These are phyloP conservation scores for Tyto alba DNA, from an alignment of 2,113 vertebrate genomes.

Conservation along the genomic window DNA sequence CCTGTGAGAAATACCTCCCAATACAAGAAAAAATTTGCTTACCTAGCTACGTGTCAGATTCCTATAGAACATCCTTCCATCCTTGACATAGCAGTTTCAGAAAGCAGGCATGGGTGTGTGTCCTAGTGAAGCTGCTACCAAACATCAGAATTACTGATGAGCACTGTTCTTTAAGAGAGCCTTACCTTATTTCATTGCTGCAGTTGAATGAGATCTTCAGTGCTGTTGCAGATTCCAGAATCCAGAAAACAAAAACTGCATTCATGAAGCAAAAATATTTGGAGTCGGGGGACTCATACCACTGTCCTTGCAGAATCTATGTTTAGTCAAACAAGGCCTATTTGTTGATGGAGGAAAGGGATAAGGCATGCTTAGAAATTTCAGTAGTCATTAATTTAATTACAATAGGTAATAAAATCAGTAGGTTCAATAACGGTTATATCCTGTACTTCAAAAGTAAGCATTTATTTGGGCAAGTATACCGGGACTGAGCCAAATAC, in stretches of 20 bases:
- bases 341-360: background rate
- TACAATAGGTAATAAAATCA: background rate
- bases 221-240: background rate
- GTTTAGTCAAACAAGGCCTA: background rate
- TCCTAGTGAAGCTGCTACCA: background rate
- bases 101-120: background rate
- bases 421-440: background rate
- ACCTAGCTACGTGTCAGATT: background rate
- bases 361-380: background rate
- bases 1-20: background rate
- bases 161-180: background rate
- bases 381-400: background rate
- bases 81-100: background rate
- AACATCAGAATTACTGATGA: background rate
- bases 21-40: background rate
- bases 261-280: background rate
- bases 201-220: background rate
- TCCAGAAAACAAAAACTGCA: background rate
- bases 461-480: background rate
- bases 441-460: background rate
- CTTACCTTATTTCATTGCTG: background rate
- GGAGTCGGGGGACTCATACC: background rate
- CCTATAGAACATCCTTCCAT: background rate
- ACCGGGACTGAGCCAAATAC: background rate
- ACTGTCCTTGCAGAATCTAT: background rate